phyloP scores from a whole-genome alignment of 2,888 invertebrate genomes.

The Pycnomerus fuliginosus region DNA sequence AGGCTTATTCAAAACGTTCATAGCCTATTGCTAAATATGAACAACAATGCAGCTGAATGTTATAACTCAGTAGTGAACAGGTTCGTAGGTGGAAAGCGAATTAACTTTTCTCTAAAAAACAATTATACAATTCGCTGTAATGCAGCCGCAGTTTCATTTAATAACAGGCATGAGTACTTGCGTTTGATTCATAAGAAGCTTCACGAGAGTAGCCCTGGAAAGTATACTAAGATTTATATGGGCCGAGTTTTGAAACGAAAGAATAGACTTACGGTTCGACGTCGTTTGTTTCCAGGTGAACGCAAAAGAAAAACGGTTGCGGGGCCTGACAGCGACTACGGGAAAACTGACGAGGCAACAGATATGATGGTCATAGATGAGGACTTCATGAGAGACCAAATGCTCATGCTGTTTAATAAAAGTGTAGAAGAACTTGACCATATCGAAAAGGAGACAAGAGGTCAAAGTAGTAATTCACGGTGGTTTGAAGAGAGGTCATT shows the following conservation, averaged over 20 bases:
- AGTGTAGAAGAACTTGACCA: neutral
- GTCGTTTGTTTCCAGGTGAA: neutral
- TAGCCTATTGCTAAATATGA: constrained; percentile 4
- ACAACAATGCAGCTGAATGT: constrained; percentile 1
- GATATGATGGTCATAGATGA: neutral
- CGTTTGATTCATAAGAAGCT: neutral
- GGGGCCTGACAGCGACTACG: neutral
- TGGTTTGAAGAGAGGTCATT: neutral
- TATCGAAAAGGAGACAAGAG: neutral
- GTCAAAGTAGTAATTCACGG: neutral
- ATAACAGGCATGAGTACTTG: neutral
- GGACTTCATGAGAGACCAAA: neutral
- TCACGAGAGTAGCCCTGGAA: neutral
- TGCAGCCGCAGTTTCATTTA: neutral
- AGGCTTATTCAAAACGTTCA: neutral
- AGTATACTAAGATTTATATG: too few relatives aligned
- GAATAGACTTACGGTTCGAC: too few relatives aligned
- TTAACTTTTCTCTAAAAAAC: constrained; percentile 1
- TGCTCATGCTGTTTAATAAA: neutral
- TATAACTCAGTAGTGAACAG: constrained; percentile 4
- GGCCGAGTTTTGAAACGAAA: too few relatives aligned
- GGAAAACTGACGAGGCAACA: neutral
- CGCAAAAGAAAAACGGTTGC: neutral
- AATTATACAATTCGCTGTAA: neutral
- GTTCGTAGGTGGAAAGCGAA: constrained; percentile 1